Base-by-base conservation (phyloP, 2,797 vertebrate genomes). In the Enteromius mattozi region DNA sequence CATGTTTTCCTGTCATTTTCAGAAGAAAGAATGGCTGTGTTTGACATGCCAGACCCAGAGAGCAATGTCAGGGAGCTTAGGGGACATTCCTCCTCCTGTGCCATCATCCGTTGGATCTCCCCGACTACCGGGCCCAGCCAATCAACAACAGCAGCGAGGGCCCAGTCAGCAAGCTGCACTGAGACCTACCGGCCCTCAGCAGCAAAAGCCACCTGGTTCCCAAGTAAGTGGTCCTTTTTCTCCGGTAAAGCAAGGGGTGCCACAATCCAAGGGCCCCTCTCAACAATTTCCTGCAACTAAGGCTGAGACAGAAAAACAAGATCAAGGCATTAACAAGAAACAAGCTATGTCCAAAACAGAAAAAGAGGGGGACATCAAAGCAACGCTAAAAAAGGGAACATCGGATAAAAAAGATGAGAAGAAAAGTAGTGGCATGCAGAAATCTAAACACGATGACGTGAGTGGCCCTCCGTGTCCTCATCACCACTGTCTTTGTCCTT, bases 11-110 rank as follows among this genome's bases (percentile, higher is more conserved):
- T 82, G 9, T 92, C 54, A 91, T 83, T 95, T 95, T 87, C 93
- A 99, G 99, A 99, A 98, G 93, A 98, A 98, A 37, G 98, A 99
- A 95, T 99, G 99, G 99, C 96, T 99, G 47, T 99, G 99, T 92
- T 95, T 99, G 95, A 99, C 99, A 94, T 99, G 98, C 95, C 98
- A 99, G 97, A 99, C 98, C 13, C 96, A 98, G 94, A 95, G 98
- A 91, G 96, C 99, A 86, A 94, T 99, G 21, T 97, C 99, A 86
- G 98, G 98, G 92, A 96, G 95, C 91, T 92, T 99, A 71, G 99
- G 97, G 71, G 97, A 98, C 90, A 95, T 93, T 86, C 92, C 95
- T 49, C 87, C 93, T 83, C 95, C 96, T 0, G 88, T 90, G 88
- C 92, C 95, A 24, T 94, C 96, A 7, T 90, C 96, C 16, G 19